These are phyloP conservation scores for Prietella phreatophila DNA, from an alignment of 2,113 vertebrate species.

Conservation along the genomic window DNA sequence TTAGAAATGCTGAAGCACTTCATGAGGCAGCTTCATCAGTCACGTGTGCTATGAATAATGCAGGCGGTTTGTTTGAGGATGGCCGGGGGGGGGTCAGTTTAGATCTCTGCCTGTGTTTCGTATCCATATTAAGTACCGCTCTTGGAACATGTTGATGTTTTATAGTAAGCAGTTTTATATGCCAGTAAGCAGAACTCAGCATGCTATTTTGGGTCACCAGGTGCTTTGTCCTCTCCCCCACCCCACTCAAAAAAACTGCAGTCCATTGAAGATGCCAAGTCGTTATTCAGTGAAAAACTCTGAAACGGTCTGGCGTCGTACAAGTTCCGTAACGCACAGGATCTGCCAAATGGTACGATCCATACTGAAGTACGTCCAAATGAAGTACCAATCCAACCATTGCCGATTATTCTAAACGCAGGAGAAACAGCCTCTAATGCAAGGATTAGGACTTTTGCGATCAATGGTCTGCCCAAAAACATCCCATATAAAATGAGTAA, in stretches of 20 bases:
- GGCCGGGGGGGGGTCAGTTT: background rate
- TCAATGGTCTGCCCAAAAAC: background rate
- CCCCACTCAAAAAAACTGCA: background rate
- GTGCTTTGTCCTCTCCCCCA: background rate
- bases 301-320: background rate
- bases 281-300: slow-evolving; percentile 5
- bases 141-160: slow-evolving; percentile 2
- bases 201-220: slow-evolving; percentile 29
- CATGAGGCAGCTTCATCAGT: slow-evolving; percentile 1
- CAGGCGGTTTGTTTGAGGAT: slow-evolving; percentile 26
- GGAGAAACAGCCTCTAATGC: background rate
- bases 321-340: background rate
- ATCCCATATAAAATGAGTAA: background rate
- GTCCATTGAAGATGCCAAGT: background rate
- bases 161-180: slow-evolving; percentile 22
- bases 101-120: background rate
- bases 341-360: background rate
- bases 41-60: slow-evolving; percentile 10
- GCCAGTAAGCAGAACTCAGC: slow-evolving; percentile 14
- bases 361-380: background rate
- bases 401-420: background rate
- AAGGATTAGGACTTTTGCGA: background rate
- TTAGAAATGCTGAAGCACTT: slow-evolving; percentile 31
- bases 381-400: background rate
- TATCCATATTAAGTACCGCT: background rate